Conservation (phyloP, 2,888 invertebrate genomes). For the Vanessa cardui region DNA sequence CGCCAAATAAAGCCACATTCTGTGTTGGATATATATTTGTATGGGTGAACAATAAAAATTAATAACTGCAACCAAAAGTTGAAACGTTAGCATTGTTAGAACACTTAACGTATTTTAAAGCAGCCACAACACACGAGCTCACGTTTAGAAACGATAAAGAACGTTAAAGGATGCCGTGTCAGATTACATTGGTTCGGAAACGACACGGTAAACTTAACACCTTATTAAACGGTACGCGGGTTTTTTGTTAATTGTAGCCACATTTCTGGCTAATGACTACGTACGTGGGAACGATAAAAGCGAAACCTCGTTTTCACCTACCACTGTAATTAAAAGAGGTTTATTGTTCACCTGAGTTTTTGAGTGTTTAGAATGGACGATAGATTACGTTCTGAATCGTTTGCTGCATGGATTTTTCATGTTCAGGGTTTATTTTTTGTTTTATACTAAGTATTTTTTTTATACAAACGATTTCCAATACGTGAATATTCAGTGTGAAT, state of each 20-base stretch:
- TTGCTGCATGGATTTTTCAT: conserved; percentile 33
- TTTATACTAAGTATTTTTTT: not conserved
- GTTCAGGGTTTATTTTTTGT: conserved; percentile 1
- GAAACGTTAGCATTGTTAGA: not conserved
- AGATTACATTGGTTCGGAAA: conserved; percentile 66
- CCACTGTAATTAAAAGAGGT: conserved; percentile 70
- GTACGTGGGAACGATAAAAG: conserved; percentile 72
- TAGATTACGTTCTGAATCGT: conserved; percentile 26
- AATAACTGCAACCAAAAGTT: not conserved
- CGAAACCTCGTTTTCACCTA: conserved; percentile 63
- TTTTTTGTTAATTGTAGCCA: conserved; percentile 78
- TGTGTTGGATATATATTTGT: no score
- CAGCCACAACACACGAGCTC: not conserved
- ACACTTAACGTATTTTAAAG: not conserved
- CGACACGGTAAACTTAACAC: conserved; percentile 73
- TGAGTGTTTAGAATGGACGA: conserved; percentile 42
- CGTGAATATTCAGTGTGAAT: not conserved
- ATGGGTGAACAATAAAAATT: no score
- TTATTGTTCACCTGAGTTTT: conserved; percentile 61
- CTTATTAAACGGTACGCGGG: conserved; percentile 71
- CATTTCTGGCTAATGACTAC: conserved; percentile 74
- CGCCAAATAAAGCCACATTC: no score
- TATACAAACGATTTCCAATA: not conserved
- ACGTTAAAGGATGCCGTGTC: conserved; percentile 52
- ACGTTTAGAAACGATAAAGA: conserved; percentile 16